Evolutionary conservation across 2,888 invertebrate genomes (phyloP).

Genomic region (Oscheius sp.): DNA sequence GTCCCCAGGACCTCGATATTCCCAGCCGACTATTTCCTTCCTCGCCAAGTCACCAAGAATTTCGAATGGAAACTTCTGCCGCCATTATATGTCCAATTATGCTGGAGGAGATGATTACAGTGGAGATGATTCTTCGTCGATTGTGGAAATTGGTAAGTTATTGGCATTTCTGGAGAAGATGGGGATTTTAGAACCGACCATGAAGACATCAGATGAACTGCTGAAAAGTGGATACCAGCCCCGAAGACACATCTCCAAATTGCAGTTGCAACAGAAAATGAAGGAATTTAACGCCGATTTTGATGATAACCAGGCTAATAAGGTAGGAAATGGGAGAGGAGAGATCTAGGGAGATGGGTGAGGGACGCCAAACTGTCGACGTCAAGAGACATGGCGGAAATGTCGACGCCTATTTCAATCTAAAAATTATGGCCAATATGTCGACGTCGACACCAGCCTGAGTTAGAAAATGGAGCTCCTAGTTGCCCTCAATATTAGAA

Average conservation of each 20-base stretch:
- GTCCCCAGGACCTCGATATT: constrained; percentile 1
- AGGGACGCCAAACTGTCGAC: too few species aligned
- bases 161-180: background rate
- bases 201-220: background rate
- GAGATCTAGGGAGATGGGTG: too few species aligned
- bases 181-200: background rate
- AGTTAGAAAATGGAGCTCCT: too few species aligned
- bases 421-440: too few species aligned
- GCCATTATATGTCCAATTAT: background rate
- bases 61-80: background rate
- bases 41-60: background rate
- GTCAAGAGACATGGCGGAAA: too few species aligned
- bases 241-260: background rate
- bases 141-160: constrained; percentile 9
- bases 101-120: background rate
- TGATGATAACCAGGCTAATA: background rate
- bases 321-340: background rate
- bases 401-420: too few species aligned
- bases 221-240: constrained; percentile 20
- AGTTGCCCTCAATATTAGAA: too few species aligned
- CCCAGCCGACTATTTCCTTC: constrained; percentile 16
- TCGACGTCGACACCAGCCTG: too few species aligned
- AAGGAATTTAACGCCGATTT: background rate
- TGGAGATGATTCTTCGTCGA: background rate
- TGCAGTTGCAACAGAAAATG: background rate